Conservation (phyloP, 2,797 vertebrate species). For the Crenichthys baileyi region DNA sequence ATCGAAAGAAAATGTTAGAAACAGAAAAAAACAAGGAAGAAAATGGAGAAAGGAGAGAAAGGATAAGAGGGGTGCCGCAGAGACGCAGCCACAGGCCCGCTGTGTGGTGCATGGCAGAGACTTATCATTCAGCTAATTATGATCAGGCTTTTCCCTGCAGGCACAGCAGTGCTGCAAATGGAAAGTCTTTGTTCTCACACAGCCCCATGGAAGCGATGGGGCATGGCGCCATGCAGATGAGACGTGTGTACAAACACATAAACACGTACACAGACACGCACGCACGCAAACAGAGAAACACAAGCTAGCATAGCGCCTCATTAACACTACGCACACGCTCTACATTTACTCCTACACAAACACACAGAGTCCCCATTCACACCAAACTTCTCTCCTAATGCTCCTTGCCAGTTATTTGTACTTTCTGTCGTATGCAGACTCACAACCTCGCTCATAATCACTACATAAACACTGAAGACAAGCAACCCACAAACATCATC, state of each 20-base stretch:
- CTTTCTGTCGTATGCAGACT: slow-evolving; percentile 23
- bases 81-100: slow-evolving; percentile 77
- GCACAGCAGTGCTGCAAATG: slow-evolving; percentile 79
- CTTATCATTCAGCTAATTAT: slow-evolving; percentile 88
- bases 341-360: slow-evolving; percentile 41
- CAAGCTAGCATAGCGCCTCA: slow-evolving; percentile 51
- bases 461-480: slow-evolving; percentile 18
- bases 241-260: slow-evolving; percentile 61
- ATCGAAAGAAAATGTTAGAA: slow-evolving; percentile 55
- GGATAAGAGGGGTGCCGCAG: slow-evolving; percentile 55
- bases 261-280: slow-evolving; percentile 46
- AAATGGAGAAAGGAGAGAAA: slow-evolving; percentile 53
- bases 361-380: slow-evolving; percentile 35
- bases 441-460: slow-evolving; percentile 34
- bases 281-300: slow-evolving; percentile 39
- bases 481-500: slow-evolving; percentile 37
- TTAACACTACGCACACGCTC: slow-evolving; percentile 60
- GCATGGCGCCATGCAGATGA: slow-evolving; percentile 81
- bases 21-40: slow-evolving; percentile 50
- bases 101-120: slow-evolving; percentile 79
- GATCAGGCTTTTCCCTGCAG: slow-evolving; percentile 85
- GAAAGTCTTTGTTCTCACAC: slow-evolving; percentile 85
- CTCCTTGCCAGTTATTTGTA: slow-evolving; percentile 46
- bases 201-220: slow-evolving; percentile 82
- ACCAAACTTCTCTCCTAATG: slow-evolving; percentile 45